phyloP scores from a whole-genome alignment of 2,797 vertebrate genomes.

The Cirrhinus mrigala region DNA sequence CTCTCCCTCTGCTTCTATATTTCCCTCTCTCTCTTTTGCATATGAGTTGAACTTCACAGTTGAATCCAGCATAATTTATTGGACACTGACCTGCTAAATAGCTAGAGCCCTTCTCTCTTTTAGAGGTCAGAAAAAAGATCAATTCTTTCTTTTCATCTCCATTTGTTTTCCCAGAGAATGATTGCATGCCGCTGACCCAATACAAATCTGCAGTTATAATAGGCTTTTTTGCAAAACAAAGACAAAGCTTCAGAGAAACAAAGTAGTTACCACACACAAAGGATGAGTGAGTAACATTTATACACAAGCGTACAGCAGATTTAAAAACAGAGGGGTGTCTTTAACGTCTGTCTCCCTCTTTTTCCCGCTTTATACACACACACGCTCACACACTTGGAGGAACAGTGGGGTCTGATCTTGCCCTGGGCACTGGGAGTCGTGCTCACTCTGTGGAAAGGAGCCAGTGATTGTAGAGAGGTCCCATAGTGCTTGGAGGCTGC shows the following conservation, averaged over 20 bases:
- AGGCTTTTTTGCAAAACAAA: constrained; percentile 23
- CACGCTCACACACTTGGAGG: constrained; percentile 30
- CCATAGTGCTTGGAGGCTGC: constrained; percentile 27
- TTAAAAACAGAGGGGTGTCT: constrained; percentile 22
- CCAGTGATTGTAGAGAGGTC: constrained; percentile 50
- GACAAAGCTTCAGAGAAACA: constrained; percentile 22
- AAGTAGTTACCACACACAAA: constrained; percentile 26
- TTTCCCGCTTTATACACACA: constrained; percentile 24
- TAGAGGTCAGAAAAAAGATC: constrained; percentile 24
- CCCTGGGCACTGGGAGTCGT: constrained; percentile 40
- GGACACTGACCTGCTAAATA: constrained; percentile 31
- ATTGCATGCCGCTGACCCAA: constrained; percentile 1
- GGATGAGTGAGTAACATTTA: constrained; percentile 22
- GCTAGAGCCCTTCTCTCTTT: constrained; percentile 19
- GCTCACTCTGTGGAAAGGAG: constrained; percentile 52
- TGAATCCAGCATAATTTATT: constrained; percentile 18
- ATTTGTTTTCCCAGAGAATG: constrained; percentile 27
- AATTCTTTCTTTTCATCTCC: constrained; percentile 37
- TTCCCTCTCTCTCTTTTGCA: neutral
- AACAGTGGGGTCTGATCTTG: constrained; percentile 41
- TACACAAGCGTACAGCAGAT: constrained; percentile 1
- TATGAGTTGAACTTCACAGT: constrained; percentile 7
- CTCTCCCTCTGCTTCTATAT: neutral
- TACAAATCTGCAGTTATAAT: constrained; percentile 28
- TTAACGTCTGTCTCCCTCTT: neutral